Evolutionary conservation across 2,113 vertebrate species (phyloP), one percentile per base, ranked within the genome.

Genomic region (Apistogramma diplotaenia): DNA sequence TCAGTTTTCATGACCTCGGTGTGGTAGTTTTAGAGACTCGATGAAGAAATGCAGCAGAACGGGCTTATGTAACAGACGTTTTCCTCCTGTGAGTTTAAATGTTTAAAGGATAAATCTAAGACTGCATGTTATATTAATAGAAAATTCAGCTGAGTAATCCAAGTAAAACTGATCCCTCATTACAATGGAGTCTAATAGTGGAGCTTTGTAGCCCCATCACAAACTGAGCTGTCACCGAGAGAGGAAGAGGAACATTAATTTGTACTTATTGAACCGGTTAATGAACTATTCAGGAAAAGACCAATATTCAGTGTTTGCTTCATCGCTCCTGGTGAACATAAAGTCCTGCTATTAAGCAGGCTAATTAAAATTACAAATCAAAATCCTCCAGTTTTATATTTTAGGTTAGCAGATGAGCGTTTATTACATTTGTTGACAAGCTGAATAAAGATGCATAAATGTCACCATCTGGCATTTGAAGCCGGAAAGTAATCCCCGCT

Each of bases 311-410:
- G 27, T 25, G 25, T 89, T 79, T 88, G 90, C 90, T 80, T 78
- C 87, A 87, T 85, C 51, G 70, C 87, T 88, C 77, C 78, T 70
- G 31, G 72, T 78, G 78, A 83, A 79, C 85, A 87, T 83, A 53
- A 86, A 83, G 77, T 86, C 81, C 81, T 72, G 70, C 82, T 61
- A 84, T 86, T 70, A 81, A 23, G 71, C 58, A 77, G 71, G 16
- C 78, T 91, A 84, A 93, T 92, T 91, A 88, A 90, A 91, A 87
- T 74, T 85, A 86, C 85, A 87, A 89, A 87, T 90, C 86, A 86
- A 84, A 84, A 83, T 85, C 74, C 76, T 78, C 57, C 11, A 18
- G 18, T 88, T 79, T 84, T 78, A 62, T 62, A 37, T 78, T 78
- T 82, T 88, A 85, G 31, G 31, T 19, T 79, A 61, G 40, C 15